Evolutionary conservation across 2,888 invertebrate genomes (phyloP).

Genomic region (Philonicus albiceps): DNA sequence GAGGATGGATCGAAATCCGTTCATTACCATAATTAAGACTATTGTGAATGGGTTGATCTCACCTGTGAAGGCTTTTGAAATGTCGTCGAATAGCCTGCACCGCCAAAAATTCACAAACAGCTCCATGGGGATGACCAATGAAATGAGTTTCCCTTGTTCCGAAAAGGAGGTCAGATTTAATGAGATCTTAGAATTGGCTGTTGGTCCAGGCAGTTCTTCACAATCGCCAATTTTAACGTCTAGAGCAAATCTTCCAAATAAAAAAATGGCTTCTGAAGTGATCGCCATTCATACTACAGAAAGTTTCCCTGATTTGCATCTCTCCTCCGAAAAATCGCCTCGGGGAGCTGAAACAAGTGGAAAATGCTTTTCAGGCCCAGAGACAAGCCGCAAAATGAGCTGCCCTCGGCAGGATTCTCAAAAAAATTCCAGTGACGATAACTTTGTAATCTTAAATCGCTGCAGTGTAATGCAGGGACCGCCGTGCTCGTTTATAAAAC

Average conservation of each 20-base stretch:
- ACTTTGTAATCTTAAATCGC: slow-evolving; percentile 44
- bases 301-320: slow-evolving; percentile 50
- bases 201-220: neutral
- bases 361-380: neutral
- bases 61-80: slow-evolving; percentile 49
- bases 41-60: slow-evolving; percentile 50
- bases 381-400: neutral
- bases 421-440: slow-evolving; percentile 48
- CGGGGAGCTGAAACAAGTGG: neutral
- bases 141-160: neutral
- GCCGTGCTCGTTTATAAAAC: slow-evolving; percentile 12
- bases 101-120: slow-evolving; percentile 50
- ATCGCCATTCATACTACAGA: slow-evolving; percentile 50
- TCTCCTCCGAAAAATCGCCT: neutral
- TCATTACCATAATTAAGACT: slow-evolving; percentile 50
- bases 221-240: neutral
- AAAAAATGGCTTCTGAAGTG: slow-evolving; percentile 34
- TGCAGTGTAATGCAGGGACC: neutral
- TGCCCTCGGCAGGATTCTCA: neutral
- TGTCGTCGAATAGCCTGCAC: slow-evolving; percentile 46
- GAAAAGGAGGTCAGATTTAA: slow-evolving; percentile 26
- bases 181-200: slow-evolving; percentile 35
- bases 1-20: slow-evolving; percentile 32
- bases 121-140: slow-evolving; percentile 48
- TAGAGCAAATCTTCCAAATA: neutral